Evolutionary conservation across 2,888 invertebrate genomes (phyloP), one percentile per base, ranked within the genome.

Genomic region (Zhuqinia jingwanae): DNA sequence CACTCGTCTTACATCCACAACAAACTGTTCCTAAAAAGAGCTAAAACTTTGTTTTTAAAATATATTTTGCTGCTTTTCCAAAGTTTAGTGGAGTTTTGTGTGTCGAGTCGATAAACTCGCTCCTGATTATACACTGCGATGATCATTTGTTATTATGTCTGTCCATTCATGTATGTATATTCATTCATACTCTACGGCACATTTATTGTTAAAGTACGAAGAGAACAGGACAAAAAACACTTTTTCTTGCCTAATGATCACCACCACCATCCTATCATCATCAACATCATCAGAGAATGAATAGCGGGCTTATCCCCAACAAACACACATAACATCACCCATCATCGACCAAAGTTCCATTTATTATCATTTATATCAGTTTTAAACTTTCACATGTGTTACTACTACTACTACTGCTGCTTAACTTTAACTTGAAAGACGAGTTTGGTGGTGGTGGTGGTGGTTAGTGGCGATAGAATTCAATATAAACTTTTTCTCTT

Each of bases 91-190:
- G 15, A 10, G 15, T 10, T 10, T 47, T 47, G 2, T 47, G n/a
- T 47, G 47, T 10, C 36, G 36, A 36, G 36, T 36, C 36, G 36
- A 36, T 36, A 36, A 36, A 36, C 36, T 53, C 6, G 17, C n/a
- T 53, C n/a, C 1, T 27, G 27, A 27, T 27, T 11, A 60, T 27
- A 8, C 27, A 25, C 5, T n/a, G 13, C 27, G 60, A 30, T 60
- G 30, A 63, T 63, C 63, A 63, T 63, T 63, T 63, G 63, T 63
- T 63, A 63, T 63, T 30, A 15, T 60, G 63, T 63, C 36, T 63
- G 63, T 63, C 36, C 36, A 30, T 17, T 17, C 36, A 63, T 63
- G 30, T 63, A 17, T 63, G n/a, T n/a, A n/a, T n/a, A n/a, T n/a
- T n/a, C n/a, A 36, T 63, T 8, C 8, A 36, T 6, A 36, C 36